Percentiles rank a stretch among this genome's conserved stretches.
phyloP scores from a whole-genome alignment of 2,797 vertebrate species.

The Liasis olivaceus region DNA sequence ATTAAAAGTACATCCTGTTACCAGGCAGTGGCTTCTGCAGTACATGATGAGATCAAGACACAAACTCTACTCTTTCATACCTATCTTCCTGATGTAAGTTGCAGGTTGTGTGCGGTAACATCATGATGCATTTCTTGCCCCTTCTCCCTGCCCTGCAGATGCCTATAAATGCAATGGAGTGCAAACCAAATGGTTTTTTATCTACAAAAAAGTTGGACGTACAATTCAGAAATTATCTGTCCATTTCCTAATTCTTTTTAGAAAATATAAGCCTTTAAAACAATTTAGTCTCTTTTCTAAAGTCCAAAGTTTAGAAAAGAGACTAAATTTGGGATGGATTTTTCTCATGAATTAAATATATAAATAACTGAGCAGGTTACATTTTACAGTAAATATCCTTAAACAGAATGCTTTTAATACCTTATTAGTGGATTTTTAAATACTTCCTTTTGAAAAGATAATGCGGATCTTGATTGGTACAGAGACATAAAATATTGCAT shows the following conservation, averaged over 20 bases:
- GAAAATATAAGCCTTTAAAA: slow-evolving; percentile 38
- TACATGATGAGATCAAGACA: not conserved
- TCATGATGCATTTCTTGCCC: not conserved
- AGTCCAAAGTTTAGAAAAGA: slow-evolving; percentile 9
- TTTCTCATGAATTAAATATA: slow-evolving; percentile 55
- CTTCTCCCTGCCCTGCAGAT: not conserved
- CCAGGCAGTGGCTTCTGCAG: not conserved
- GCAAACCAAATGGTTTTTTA: not conserved
- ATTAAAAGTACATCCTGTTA: not conserved
- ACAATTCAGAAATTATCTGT: not conserved
- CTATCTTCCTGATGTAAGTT: not conserved
- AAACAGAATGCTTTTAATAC: slow-evolving; percentile 67
- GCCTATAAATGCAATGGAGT: not conserved
- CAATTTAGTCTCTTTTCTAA: slow-evolving; percentile 33
- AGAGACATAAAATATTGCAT: slow-evolving; percentile 74
- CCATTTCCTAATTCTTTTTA: slow-evolving; percentile 4
- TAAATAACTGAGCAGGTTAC: slow-evolving; percentile 59
- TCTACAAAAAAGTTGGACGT: slow-evolving; percentile 17
- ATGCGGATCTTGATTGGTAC: slow-evolving; percentile 67
- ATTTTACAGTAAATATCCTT: slow-evolving; percentile 61
- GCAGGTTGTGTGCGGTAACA: not conserved
- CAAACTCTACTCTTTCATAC: not conserved
- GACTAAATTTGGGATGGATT: slow-evolving; percentile 40
- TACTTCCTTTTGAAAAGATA: slow-evolving; percentile 52
- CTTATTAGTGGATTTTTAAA: slow-evolving; percentile 59